Base-by-base conservation (phyloP, 2,888 invertebrate genomes). In the Eupithecia dodoneata region DNA sequence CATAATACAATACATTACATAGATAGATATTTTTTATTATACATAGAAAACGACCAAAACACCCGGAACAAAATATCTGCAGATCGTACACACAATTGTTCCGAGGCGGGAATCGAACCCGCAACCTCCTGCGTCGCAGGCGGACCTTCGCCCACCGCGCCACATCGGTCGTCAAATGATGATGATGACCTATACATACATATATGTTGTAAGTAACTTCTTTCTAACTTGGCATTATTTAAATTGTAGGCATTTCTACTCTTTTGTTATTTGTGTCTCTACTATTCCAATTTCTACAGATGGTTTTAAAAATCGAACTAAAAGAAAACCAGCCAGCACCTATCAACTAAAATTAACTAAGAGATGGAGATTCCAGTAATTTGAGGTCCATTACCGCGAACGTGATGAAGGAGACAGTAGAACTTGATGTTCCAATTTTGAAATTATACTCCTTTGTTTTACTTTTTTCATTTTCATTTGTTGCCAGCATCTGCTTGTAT, bases 341-440 rank as follows among this genome's bases (percentile, higher is more conserved):
- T 76, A 63, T 49, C 59, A 49, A 59, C 42, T 69, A 74, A 77
- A 72, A 76, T 73, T 76, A 15, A 30, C 75, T 78, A 44, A 42
- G 71, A 76, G 44, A 45, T 69, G 71, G 66, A 79, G 79, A 81
- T 78, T 75, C 78, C 71, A 73, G 78, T 72, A 82, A 82, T 83
- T 79, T 63, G 75, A 59, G 73, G 52, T 18, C 71, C 74, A 72
- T 79, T 71, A 82, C 84, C 71, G 67, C 66, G 82, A 80, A 88
- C 88, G 88, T 88, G 88, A 86, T 85, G 77, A 69, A 59, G 79
- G 83, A 83, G 76, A 79, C 87, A 79, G 87, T 85, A 79, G 74
- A 73, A 74, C 73, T 76, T 76, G 66, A 74, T 55, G 71, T 74
- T 79, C 78, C 65, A 79, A 76, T 70, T 80, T 75, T 75, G 47